Conservation (phyloP, 2,113 vertebrate species). For the Aptenodytes patagonicus region DNA sequence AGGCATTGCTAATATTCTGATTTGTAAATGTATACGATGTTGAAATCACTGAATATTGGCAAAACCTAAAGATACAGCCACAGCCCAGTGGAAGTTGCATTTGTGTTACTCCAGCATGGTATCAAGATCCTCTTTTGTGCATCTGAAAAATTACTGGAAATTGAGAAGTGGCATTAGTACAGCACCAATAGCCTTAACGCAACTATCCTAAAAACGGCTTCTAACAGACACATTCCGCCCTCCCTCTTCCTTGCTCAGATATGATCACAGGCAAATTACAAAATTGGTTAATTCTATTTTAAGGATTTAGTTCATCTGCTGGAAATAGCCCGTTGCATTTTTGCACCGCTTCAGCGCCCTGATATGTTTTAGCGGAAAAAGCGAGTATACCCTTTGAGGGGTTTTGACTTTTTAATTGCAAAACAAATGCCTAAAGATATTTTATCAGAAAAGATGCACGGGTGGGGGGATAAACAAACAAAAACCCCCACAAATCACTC, state of each 20-base stretch:
- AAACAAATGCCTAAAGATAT: conserved; percentile 54
- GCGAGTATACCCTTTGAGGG: background rate
- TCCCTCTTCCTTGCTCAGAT: background rate
- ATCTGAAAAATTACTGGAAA: background rate
- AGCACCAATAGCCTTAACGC: background rate
- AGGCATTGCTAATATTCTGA: background rate
- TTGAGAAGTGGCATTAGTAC: background rate
- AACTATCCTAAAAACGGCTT: background rate
- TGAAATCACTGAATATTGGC: background rate
- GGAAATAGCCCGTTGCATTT: conserved; percentile 22
- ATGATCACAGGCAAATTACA: conserved; percentile 34
- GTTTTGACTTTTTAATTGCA: conserved; percentile 57
- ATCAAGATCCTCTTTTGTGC: background rate
- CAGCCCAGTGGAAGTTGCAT: background rate
- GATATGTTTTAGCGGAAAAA: conserved; percentile 41
- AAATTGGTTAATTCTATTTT: conserved; percentile 16
- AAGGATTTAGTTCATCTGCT: conserved; percentile 32
- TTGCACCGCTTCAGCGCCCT: conserved; percentile 5
- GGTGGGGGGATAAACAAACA: background rate
- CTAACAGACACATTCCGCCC: background rate
- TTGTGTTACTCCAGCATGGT: background rate
- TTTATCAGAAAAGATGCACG: background rate
- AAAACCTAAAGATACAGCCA: background rate
- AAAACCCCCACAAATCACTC: background rate
- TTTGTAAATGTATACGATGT: accelerated